phyloP scores from a whole-genome alignment of 2,113 vertebrate genomes.

The Salvelinus alpinus region DNA sequence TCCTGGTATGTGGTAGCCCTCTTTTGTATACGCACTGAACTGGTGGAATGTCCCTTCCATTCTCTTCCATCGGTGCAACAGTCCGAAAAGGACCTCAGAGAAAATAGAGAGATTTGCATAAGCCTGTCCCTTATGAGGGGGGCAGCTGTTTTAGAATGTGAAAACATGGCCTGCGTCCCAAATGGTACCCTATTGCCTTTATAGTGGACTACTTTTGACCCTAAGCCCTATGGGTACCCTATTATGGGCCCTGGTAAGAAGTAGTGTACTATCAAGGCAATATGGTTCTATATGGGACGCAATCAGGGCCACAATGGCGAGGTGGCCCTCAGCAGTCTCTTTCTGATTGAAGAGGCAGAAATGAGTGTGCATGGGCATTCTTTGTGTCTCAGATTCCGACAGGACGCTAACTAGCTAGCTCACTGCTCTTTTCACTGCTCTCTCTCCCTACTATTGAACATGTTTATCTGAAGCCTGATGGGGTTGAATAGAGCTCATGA shows the following conservation, averaged over 20 bases:
- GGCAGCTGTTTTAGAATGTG: conserved; percentile 9
- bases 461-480: not conserved
- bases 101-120: conserved; percentile 55
- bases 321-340: not conserved
- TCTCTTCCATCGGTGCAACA: conserved; percentile 8
- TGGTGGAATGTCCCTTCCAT: conserved; percentile 17
- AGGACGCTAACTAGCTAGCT: not conserved
- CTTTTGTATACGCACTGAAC: conserved; percentile 27
- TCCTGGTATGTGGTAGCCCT: conserved; percentile 12
- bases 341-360: not conserved
- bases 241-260: too few relatives aligned
- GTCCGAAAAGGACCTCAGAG: conserved; percentile 19
- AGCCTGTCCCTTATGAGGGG: conserved; percentile 28
- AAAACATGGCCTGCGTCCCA: not conserved
- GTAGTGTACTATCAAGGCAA: too few relatives aligned
- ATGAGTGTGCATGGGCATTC: conserved; percentile 13
- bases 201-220: too few relatives aligned
- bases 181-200: too few relatives aligned
- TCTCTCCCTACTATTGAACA: not conserved
- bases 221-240: too few relatives aligned
- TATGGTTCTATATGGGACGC: too few relatives aligned
- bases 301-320: not conserved
- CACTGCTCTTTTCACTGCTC: conserved; percentile 1
- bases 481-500: not conserved
- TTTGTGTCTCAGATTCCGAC: not conserved